Evolutionary conservation across 2,113 vertebrate species (phyloP).

Genomic region (Microtus ochrogaster): DNA sequence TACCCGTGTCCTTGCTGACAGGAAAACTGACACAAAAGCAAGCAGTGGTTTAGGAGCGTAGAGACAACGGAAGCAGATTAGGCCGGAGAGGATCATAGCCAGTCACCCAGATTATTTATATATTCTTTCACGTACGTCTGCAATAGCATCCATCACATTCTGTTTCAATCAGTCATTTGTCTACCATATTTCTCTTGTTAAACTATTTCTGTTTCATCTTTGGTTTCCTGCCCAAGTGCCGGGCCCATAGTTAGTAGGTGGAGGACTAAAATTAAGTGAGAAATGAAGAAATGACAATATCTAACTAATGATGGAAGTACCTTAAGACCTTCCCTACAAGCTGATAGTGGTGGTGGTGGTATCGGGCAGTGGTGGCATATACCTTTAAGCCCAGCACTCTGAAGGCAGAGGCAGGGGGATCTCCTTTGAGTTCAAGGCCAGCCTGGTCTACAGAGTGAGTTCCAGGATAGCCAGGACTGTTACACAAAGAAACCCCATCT

Average conservation of each 20-base stretch:
- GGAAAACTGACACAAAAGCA: neutral
- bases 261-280: neutral
- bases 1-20: neutral
- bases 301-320: neutral
- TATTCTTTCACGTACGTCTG: neutral
- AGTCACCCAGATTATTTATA: neutral
- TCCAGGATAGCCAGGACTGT: neutral
- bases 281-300: neutral
- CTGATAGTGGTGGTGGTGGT: too few species aligned
- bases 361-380: neutral
- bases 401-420: neutral
- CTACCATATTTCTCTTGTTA: neutral
- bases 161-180: conserved; percentile 12
- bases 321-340: neutral
- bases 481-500: neutral
- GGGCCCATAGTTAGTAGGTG: neutral
- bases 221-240: neutral
- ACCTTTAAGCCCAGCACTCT: neutral
- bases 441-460: neutral
- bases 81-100: neutral
- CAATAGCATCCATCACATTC: neutral
- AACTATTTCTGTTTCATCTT: conserved; percentile 3
- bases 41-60: neutral
- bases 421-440: neutral
- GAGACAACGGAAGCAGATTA: neutral